Base-by-base conservation (phyloP, 2,113 vertebrate species). In the Oreochromis aureus region DNA sequence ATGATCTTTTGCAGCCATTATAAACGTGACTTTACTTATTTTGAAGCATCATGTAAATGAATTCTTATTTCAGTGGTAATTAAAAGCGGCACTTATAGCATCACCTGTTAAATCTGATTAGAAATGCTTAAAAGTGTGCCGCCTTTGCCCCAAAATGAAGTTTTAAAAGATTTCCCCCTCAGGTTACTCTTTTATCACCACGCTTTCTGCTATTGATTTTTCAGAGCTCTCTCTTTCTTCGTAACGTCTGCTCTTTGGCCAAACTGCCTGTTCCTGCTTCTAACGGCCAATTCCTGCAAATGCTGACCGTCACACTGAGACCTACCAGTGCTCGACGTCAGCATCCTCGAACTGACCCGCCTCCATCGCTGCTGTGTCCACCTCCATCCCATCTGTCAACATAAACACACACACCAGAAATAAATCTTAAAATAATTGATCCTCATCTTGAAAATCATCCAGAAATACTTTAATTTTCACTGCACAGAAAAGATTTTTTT, bases 341-440 rank as follows among this genome's bases (percentile, higher is more conserved):
- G 98, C 99, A 0, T 99, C 99, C 82, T 99, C 98, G 96, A 99
- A 99, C 93, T 99, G 98, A 10, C 98, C 98, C 0, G 98, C 97
- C 58, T 98, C 98, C 5, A 96, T 87, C 0, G 97, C 96, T 6
- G 95, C 93, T 2, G 97, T 6, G 2, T 99, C 99, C 78, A 99
- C 98, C 89, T 99, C 99, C 99, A 99, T 99, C 2, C 97, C 97
- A 89, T 99, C 98, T 99, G 92, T 16, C 7, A 79, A 30, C 76
- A 79, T 59, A 13, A 81, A 55, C 54, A 34, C 4, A 10, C 36
- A 87, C 80, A 24, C 2, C 27, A 39, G 15, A 19, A 18, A 63
- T n/a, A 1, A 11, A 48, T 48, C 41, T 73, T 46, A 16, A 73
- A 73, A 46, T 36, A 73, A 46, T 10, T 10, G 2, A 27, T 76